These are phyloP conservation scores for Phrynocephalus versicolor DNA, from an alignment of 2,113 vertebrate genomes.

Conservation along the genomic window DNA sequence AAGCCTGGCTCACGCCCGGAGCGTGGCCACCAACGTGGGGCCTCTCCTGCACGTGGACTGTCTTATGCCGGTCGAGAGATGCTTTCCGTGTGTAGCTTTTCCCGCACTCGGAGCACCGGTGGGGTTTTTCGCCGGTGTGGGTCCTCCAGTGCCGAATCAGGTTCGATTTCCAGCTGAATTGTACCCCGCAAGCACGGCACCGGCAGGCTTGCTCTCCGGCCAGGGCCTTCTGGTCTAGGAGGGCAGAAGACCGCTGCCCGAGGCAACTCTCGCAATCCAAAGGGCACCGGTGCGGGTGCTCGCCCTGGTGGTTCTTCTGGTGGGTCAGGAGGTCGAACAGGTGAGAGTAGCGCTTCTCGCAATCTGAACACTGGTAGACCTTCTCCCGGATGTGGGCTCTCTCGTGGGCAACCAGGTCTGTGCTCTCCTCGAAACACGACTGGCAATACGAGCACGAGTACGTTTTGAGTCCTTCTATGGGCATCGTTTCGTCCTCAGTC, in stretches of 20 bases:
- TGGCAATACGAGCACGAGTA: slow-evolving; percentile 19
- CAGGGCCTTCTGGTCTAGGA: not conserved
- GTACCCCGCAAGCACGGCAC: slow-evolving; percentile 45
- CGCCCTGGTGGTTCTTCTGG: slow-evolving; percentile 12
- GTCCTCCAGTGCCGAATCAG: slow-evolving; percentile 14
- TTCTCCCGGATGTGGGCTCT: slow-evolving; percentile 13
- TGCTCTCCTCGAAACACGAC: not conserved
- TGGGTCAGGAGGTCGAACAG: not conserved
- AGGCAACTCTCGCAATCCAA: slow-evolving; percentile 32
- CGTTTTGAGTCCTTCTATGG: not conserved
- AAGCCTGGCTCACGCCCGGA: slow-evolving; percentile 59
- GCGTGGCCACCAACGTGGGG: slow-evolving; percentile 60
- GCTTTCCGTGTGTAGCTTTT: slow-evolving; percentile 80
- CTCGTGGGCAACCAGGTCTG: slow-evolving; percentile 10
- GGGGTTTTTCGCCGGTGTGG: slow-evolving; percentile 60
- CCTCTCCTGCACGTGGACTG: slow-evolving; percentile 72
- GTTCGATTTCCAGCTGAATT: slow-evolving; percentile 11
- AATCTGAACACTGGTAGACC: not conserved
- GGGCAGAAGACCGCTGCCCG: slow-evolving; percentile 1
- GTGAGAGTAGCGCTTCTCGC: slow-evolving; percentile 3
- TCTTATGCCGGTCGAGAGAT: slow-evolving; percentile 76
- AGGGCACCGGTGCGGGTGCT: slow-evolving; percentile 34
- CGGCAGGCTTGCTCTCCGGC: slow-evolving; percentile 29
- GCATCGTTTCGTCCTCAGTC: not conserved
- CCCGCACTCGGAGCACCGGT: slow-evolving; percentile 75